phyloP scores from a whole-genome alignment of 2,113 vertebrate species.

The Phocoena phocoena region DNA sequence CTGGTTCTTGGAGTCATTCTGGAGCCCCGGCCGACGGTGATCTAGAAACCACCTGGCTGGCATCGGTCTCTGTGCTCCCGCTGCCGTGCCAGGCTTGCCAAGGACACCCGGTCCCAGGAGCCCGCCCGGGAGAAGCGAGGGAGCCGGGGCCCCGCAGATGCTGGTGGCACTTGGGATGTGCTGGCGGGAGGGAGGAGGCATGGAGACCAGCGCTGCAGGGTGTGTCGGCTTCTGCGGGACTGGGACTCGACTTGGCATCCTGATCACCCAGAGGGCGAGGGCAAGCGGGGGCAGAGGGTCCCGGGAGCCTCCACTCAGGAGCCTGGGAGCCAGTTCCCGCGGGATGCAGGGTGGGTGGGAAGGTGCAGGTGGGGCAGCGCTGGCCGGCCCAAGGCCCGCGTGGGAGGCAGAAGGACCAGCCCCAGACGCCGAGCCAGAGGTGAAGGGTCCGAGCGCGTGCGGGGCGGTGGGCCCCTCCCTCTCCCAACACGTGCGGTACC shows the following conservation, averaged over 20 bases:
- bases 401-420: neutral
- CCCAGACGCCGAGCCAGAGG: neutral
- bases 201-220: rapidly evolving
- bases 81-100: neutral
- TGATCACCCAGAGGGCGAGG: neutral
- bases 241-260: neutral
- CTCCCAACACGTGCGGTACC: neutral
- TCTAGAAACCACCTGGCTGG: neutral
- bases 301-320: neutral
- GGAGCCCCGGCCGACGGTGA: neutral
- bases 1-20: neutral
- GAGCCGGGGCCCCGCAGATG: neutral
- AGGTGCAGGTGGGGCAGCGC: rapidly evolving
- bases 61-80: no score
- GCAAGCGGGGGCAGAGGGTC: neutral
- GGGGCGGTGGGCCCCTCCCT: rapidly evolving
- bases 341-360: rapidly evolving
- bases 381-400: neutral
- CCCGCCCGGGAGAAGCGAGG: rapidly evolving
- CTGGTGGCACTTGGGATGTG: neutral
- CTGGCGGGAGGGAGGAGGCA: neutral
- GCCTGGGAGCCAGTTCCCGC: neutral
- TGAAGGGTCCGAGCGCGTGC: rapidly evolving
- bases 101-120: neutral
- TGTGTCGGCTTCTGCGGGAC: neutral